phyloP scores from a whole-genome alignment of 2,113 vertebrate genomes.

The Mustela lutreola region DNA sequence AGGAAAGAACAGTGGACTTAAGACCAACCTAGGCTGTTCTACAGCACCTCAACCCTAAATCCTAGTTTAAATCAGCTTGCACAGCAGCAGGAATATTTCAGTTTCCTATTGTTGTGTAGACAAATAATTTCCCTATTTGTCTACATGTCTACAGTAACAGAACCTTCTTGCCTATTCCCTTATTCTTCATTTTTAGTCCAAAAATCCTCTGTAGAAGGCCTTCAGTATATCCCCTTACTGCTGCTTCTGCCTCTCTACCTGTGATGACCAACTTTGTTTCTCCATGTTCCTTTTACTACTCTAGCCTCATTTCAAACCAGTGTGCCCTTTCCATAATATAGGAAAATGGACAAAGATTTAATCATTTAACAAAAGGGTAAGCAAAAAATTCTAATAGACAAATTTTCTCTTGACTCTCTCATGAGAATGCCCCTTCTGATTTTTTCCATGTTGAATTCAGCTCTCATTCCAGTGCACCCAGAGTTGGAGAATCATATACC shows the following conservation, averaged over 20 bases:
- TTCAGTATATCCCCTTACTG: background rate
- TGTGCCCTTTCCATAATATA: background rate
- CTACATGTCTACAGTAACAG: background rate
- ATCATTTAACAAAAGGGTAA: background rate
- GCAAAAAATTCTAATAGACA: background rate
- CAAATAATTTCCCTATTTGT: background rate
- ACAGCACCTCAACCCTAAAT: background rate
- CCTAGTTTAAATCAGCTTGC: background rate
- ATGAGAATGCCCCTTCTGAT: background rate
- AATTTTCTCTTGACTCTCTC: background rate
- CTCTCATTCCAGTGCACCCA: background rate
- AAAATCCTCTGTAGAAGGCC: background rate
- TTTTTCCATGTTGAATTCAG: background rate
- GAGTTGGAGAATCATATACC: background rate
- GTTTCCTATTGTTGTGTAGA: background rate
- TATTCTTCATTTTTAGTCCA: background rate
- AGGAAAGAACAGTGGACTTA: background rate
- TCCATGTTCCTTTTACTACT: background rate
- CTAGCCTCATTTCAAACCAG: background rate
- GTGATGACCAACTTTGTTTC: background rate
- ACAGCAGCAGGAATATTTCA: background rate
- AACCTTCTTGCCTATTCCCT: background rate
- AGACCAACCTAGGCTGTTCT: background rate
- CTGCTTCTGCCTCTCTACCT: background rate
- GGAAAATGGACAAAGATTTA: background rate